Evolutionary conservation across 2,888 invertebrate species (phyloP).

Genomic region (Tethea ocularis): DNA sequence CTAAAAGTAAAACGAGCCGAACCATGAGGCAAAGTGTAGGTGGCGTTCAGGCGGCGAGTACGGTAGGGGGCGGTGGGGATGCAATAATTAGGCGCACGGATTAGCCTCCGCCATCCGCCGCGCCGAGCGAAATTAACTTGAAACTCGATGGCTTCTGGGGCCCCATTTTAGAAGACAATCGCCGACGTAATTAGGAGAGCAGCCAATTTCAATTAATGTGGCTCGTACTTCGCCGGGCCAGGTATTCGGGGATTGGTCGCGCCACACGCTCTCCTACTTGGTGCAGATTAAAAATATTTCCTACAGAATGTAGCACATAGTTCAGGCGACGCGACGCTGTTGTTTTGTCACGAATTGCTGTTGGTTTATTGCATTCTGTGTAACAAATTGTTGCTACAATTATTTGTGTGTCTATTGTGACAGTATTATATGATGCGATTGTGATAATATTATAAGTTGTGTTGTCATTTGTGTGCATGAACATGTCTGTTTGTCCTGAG

Average conservation of each 20-base stretch:
- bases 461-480: no score
- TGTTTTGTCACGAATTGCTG: conserved; percentile 6
- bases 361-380: conserved; percentile 40
- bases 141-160: conserved; percentile 55
- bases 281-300: conserved; percentile 43
- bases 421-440: conserved; percentile 6
- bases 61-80: conserved; percentile 32
- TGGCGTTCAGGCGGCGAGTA: conserved; percentile 13
- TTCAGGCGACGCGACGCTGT: background rate
- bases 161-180: conserved; percentile 22
- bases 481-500: no score
- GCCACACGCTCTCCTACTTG: conserved; percentile 14
- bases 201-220: conserved; percentile 36
- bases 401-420: conserved; percentile 1
- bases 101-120: conserved; percentile 51
- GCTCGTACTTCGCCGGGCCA: conserved; percentile 36
- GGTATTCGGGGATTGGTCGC: conserved; percentile 43
- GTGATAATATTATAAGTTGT: no score
- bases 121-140: conserved; percentile 69
- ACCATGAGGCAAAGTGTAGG: background rate
- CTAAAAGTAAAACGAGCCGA: background rate
- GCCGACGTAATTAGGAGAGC: conserved; percentile 40
- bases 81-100: conserved; percentile 74
- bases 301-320: conserved; percentile 12
- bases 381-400: conserved; percentile 24